Percentiles rank a stretch among this genome's conserved stretches.
phyloP scores from a whole-genome alignment of 1,140 invertebrate genomes.

The Pseudobourletiella spinata region DNA sequence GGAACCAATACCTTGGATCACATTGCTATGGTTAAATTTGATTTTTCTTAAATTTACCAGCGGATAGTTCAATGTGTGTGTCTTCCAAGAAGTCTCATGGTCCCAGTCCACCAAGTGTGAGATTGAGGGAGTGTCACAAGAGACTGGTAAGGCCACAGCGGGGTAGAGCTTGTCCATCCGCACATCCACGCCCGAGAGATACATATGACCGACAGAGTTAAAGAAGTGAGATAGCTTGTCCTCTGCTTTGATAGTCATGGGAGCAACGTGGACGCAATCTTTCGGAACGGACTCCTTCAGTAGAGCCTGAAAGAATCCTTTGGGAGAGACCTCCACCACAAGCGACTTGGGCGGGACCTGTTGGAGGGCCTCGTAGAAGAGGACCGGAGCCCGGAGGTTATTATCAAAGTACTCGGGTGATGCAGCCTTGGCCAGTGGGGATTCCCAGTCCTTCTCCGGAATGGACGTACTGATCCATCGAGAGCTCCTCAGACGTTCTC shows the following conservation, averaged over 20 bases:
- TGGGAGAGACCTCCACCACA: slow-evolving; percentile 72
- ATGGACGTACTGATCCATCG: slow-evolving; percentile 89
- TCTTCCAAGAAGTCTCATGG: slow-evolving; percentile 57
- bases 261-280: slow-evolving; percentile 57
- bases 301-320: slow-evolving; percentile 60
- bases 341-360: slow-evolving; percentile 70
- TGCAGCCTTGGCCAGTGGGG: slow-evolving; percentile 68
- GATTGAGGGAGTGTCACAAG: slow-evolving; percentile 8
- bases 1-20: too few relatives aligned
- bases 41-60: too few relatives aligned
- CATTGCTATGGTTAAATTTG: too few relatives aligned
- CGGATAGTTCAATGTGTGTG: too few relatives aligned
- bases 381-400: slow-evolving; percentile 56
- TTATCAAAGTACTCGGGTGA: slow-evolving; percentile 77
- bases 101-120: slow-evolving; percentile 23
- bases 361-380: slow-evolving; percentile 72
- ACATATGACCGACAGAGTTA: slow-evolving; percentile 50
- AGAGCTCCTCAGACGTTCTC: slow-evolving; percentile 62
- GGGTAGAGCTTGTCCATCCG: slow-evolving; percentile 12
- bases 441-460: slow-evolving; percentile 67
- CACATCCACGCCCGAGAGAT: slow-evolving; percentile 19
- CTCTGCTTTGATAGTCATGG: slow-evolving; percentile 64
- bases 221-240: slow-evolving; percentile 63
- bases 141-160: slow-evolving; percentile 17
- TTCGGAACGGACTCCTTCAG: slow-evolving; percentile 50